A percentile compares a stretch with the other conserved stretches of the same genome.
phyloP scores from a whole-genome alignment of 1,140 invertebrate genomes.

The Dinothrombium tinctorium region DNA sequence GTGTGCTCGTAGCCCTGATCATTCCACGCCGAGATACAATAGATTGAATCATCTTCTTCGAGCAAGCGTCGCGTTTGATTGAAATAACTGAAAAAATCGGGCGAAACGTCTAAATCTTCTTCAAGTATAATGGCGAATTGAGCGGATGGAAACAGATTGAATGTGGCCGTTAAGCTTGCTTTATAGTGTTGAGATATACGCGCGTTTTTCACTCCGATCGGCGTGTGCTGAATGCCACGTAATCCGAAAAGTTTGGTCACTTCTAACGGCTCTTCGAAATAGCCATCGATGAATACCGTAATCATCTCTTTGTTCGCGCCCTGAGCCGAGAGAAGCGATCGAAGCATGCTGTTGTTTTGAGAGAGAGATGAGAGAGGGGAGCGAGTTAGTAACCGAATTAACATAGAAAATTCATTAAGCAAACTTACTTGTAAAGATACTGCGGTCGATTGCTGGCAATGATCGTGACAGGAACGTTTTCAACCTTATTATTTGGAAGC shows the following conservation, averaged over 20 bases:
- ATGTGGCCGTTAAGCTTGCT: conserved; percentile 37
- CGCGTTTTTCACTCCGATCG: conserved; percentile 28
- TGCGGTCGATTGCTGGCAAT: conserved; percentile 41
- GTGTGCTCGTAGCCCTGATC: conserved; percentile 39
- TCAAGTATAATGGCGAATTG: conserved; percentile 36
- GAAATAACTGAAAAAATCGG: conserved; percentile 36
- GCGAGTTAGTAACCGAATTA: neutral
- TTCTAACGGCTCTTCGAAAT: conserved; percentile 37
- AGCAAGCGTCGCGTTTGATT: conserved; percentile 32
- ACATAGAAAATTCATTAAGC: neutral
- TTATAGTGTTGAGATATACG: conserved; percentile 41
- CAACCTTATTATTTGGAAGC: conserved; percentile 1
- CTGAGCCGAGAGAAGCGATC: conserved; percentile 30
- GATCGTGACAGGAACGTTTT: conserved; percentile 31
- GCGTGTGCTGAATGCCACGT: conserved; percentile 29
- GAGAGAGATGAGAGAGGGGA: neutral
- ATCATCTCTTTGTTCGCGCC: conserved; percentile 34
- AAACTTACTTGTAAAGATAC: conserved; percentile 33
- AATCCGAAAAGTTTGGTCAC: conserved; percentile 35
- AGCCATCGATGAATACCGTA: conserved; percentile 40
- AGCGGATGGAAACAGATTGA: conserved; percentile 33
- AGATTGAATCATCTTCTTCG: conserved; percentile 30
- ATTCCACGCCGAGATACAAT: conserved; percentile 42
- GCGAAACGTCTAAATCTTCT: conserved; percentile 38
- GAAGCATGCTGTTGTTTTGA: conserved; percentile 29